Percentiles rank a stretch among this genome's conserved stretches.
Conservation (phyloP, 2,113 vertebrate genomes). For the Mugil cephalus region DNA sequence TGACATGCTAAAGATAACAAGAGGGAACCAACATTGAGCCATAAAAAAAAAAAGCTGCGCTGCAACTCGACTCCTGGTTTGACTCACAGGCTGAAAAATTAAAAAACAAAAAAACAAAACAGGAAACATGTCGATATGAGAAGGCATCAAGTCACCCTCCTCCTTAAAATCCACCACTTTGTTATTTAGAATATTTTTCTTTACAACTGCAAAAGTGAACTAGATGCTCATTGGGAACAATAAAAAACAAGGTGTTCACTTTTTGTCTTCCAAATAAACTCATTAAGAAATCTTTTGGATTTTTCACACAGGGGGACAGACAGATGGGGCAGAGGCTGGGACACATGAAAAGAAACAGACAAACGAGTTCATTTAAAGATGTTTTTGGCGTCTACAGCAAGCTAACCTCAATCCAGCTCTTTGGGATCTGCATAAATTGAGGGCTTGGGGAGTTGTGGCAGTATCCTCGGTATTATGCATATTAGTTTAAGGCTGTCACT, state of each 20-base stretch:
- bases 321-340: slow-evolving; percentile 54
- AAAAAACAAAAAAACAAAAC: no score
- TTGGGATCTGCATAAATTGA: slow-evolving; percentile 87
- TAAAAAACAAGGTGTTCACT: slow-evolving; percentile 17
- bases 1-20: slow-evolving; percentile 69
- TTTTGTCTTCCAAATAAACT: slow-evolving; percentile 32
- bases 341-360: slow-evolving; percentile 74
- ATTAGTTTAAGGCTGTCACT: slow-evolving; percentile 86
- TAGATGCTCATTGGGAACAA: slow-evolving; percentile 1
- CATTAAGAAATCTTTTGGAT: slow-evolving; percentile 45
- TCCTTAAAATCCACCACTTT: slow-evolving; percentile 6
- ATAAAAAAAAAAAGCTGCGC: slow-evolving; percentile 39
- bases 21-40: slow-evolving; percentile 29
- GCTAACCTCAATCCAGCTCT: slow-evolving; percentile 84
- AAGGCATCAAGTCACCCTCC: slow-evolving; percentile 5
- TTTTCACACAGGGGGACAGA: slow-evolving; percentile 14
- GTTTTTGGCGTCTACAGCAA: slow-evolving; percentile 74
- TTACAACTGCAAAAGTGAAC: background rate
- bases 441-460: slow-evolving; percentile 81
- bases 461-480: slow-evolving; percentile 86
- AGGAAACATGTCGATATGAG: slow-evolving; percentile 37
- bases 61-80: slow-evolving; percentile 33
- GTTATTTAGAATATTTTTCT: slow-evolving; percentile 20
- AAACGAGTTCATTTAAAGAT: slow-evolving; percentile 81
- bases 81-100: slow-evolving; percentile 41